Conservation (phyloP, 2,113 vertebrate genomes). For the Mugil cephalus region DNA sequence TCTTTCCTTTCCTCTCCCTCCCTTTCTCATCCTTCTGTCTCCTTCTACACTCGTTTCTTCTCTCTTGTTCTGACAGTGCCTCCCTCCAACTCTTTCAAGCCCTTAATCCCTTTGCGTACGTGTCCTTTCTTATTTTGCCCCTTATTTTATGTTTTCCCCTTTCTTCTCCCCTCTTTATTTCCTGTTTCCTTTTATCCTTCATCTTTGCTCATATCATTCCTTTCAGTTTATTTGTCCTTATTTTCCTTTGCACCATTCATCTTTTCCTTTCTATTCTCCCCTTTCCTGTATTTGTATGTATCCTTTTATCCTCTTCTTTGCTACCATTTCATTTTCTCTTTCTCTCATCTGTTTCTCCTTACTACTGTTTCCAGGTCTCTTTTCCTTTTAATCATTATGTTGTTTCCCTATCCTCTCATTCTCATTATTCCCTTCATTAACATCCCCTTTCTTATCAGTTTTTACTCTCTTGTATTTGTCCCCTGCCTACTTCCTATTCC, state of each 20-base stretch:
- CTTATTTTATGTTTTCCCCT: background rate
- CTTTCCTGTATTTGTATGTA: background rate
- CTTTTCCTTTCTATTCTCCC: too few relatives aligned
- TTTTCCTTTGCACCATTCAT: too few relatives aligned
- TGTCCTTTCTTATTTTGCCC: background rate
- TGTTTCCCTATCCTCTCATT: background rate
- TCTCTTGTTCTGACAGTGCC: background rate
- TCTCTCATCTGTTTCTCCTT: background rate
- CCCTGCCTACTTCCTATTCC: background rate
- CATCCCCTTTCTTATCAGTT: background rate
- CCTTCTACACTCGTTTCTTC: background rate
- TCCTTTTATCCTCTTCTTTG: background rate
- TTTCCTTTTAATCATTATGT: background rate
- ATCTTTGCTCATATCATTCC: too few relatives aligned
- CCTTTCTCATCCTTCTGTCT: constrained; percentile 9
- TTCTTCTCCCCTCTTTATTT: background rate
- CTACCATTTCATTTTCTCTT: background rate
- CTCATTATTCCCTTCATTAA: background rate
- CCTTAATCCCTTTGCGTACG: too few relatives aligned
- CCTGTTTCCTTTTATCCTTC: background rate
- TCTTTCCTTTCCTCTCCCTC: constrained; percentile 10
- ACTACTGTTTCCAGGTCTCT: background rate
- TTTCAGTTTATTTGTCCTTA: too few relatives aligned
- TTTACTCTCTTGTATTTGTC: background rate
- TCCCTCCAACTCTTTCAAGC: too few relatives aligned